These are phyloP conservation scores for Aldabrachelys gigantea DNA, from an alignment of 2,113 vertebrate species.

Conservation along the genomic window DNA sequence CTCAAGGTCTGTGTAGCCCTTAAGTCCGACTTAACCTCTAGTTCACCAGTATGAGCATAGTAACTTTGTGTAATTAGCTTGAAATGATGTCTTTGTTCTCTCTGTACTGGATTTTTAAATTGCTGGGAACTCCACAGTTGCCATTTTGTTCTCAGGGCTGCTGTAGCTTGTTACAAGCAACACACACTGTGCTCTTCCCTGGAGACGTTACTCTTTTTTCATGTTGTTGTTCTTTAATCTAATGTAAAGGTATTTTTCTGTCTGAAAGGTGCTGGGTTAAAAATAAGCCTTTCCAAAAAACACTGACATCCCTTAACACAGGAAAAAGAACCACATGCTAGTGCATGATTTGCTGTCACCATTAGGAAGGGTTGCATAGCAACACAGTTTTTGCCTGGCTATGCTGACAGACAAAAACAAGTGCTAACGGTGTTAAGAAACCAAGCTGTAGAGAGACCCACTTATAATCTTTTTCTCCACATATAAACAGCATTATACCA, in stretches of 20 bases:
- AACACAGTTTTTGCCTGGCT: background rate
- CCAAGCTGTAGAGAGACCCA: background rate
- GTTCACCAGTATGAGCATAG: background rate
- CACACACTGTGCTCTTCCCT: background rate
- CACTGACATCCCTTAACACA: background rate
- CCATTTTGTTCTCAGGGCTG: background rate
- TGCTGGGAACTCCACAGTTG: background rate
- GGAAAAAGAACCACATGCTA: background rate
- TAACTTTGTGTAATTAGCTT: background rate
- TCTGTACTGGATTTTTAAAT: background rate
- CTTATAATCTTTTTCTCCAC: background rate
- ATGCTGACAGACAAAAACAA: background rate
- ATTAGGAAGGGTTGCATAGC: background rate
- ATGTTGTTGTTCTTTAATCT: background rate
- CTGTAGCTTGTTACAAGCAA: background rate
- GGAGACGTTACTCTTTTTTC: background rate
- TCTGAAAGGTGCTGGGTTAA: background rate
- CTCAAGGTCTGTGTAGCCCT: background rate
- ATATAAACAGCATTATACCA: background rate
- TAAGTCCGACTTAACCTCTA: background rate
- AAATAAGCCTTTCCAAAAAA: background rate
- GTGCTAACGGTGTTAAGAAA: background rate
- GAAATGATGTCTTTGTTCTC: background rate
- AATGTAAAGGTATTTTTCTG: background rate
- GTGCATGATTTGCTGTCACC: background rate